phyloP scores from a whole-genome alignment of 2,113 vertebrate species.

The Megaleporinus macrocephalus region DNA sequence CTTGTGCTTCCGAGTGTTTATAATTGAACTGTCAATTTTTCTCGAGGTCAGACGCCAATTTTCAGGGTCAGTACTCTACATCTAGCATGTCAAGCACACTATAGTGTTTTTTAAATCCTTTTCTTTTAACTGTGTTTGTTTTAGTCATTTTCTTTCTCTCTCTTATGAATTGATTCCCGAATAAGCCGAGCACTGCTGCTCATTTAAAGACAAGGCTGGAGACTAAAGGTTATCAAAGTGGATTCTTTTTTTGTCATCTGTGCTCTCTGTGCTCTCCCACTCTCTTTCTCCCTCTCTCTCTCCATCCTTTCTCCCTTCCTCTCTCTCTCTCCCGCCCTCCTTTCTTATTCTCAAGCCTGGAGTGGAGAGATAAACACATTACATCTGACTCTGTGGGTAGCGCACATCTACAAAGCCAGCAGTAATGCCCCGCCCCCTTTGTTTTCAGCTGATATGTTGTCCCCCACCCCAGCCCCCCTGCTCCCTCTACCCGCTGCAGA shows the following conservation, averaged over 20 bases:
- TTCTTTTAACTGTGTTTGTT: not conserved
- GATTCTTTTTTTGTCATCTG: not conserved
- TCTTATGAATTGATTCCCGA: not conserved
- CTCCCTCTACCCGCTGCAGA: not conserved
- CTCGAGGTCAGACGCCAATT: not conserved
- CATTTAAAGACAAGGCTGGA: not conserved
- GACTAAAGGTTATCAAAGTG: slow-evolving; percentile 2
- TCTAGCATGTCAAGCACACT: not conserved
- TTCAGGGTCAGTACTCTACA: not conserved
- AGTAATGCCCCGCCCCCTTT: slow-evolving; percentile 53
- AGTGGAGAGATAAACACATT: slow-evolving; percentile 67
- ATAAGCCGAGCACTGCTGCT: not conserved
- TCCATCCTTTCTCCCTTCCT: no score
- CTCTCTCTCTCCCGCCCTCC: slow-evolving; percentile 10
- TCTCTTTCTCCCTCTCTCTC: not conserved
- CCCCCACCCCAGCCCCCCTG: no score
- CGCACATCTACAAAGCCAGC: slow-evolving; percentile 66
- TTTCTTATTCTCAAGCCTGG: slow-evolving; percentile 55
- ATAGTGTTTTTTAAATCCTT: not conserved
- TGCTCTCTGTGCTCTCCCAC: slow-evolving; percentile 4
- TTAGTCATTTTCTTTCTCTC: slow-evolving; percentile 42
- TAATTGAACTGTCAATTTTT: not conserved
- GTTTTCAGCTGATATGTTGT: not conserved
- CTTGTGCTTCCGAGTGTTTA: not conserved
- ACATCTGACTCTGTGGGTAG: slow-evolving; percentile 72